These are phyloP conservation scores for Anomalospiza imberbis DNA, from an alignment of 2,797 vertebrate genomes.

Conservation along the genomic window DNA sequence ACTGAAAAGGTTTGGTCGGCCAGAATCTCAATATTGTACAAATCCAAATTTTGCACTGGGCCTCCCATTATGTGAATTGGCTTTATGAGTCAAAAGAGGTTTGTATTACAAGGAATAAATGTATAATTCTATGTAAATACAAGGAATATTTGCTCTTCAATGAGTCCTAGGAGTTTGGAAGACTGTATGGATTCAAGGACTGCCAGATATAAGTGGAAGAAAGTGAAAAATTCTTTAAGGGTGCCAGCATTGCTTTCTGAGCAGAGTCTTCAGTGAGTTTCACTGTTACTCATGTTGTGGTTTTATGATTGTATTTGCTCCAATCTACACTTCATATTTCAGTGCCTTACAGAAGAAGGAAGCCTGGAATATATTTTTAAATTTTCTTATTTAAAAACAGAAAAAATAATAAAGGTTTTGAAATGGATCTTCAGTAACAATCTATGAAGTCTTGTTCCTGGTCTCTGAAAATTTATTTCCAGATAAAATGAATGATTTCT, in stretches of 20 bases:
- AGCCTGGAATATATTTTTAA: slow-evolving; percentile 24
- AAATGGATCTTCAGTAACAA: background rate
- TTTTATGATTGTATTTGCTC: slow-evolving; percentile 25
- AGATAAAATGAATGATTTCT: background rate
- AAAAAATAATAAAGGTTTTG: background rate
- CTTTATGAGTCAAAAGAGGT: background rate
- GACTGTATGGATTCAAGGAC: background rate
- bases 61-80: slow-evolving; percentile 23
- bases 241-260: background rate
- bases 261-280: slow-evolving; percentile 34
- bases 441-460: background rate
- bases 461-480: background rate
- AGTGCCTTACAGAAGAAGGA: background rate
- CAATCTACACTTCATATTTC: background rate
- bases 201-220: slow-evolving; percentile 20
- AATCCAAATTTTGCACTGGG: background rate
- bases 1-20: background rate
- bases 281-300: background rate
- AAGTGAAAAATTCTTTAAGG: slow-evolving; percentile 20
- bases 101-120: slow-evolving; percentile 57
- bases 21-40: background rate
- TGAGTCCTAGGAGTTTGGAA: slow-evolving; percentile 31
- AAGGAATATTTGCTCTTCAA: slow-evolving; percentile 31
- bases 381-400: background rate
- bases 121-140: background rate